Conservation (phyloP, 2,113 vertebrate species). For the Cettia cetti region DNA sequence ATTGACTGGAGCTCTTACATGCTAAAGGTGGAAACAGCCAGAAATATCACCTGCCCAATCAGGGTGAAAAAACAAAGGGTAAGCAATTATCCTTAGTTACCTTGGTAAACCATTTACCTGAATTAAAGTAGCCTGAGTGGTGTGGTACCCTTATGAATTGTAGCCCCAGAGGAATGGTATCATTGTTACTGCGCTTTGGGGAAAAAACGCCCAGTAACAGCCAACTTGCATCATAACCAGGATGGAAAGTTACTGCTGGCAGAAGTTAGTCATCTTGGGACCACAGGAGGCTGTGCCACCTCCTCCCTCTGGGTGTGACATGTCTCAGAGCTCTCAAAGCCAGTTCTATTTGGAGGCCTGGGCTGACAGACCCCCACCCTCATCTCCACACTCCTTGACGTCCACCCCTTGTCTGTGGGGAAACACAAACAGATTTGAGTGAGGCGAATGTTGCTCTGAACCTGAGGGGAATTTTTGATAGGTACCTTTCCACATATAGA, state of each 20-base stretch:
- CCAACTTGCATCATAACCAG: not conserved
- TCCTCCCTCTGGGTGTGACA: not conserved
- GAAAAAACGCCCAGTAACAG: not conserved
- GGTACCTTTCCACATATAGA: not conserved
- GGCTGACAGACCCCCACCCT: fast-evolving
- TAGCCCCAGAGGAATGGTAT: not conserved
- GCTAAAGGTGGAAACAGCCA: not conserved
- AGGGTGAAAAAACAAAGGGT: not conserved
- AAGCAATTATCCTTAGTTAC: not conserved
- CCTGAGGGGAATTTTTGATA: not conserved
- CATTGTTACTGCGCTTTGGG: not conserved
- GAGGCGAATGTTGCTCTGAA: not conserved
- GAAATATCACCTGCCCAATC: not conserved
- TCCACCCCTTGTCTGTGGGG: not conserved
- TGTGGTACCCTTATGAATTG: not conserved
- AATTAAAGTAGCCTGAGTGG: not conserved
- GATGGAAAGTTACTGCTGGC: not conserved
- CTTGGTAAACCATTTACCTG: not conserved
- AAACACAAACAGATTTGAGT: not conserved
- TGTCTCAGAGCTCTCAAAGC: not conserved
- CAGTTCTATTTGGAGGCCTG: not conserved
- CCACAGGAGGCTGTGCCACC: not conserved
- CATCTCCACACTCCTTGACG: not conserved
- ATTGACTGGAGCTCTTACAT: not conserved
- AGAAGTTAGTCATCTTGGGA: not conserved